A percentile compares a stretch with the other conserved stretches of the same genome.
These are phyloP conservation scores for Drosophila leontia DNA, from an alignment of 1,140 invertebrate genomes.

Conservation along the genomic window DNA sequence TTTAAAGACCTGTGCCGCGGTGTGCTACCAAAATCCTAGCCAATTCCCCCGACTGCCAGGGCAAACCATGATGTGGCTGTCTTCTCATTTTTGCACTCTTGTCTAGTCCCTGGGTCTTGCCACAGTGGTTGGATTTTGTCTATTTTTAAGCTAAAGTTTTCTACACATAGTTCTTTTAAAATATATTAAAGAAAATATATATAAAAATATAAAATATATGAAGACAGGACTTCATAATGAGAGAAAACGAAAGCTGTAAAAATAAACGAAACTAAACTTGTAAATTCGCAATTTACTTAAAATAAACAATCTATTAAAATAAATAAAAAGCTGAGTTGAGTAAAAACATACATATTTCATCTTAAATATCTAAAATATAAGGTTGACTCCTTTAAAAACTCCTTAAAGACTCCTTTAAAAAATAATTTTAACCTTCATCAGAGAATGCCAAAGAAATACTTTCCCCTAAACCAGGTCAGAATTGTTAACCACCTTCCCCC, in stretches of 20 bases:
- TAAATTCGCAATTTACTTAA: no score
- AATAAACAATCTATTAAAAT: no score
- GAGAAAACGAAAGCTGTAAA: no score
- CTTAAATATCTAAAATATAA: not conserved
- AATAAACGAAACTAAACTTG: no score
- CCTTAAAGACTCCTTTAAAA: not conserved
- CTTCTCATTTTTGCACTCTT: slow-evolving; percentile 40
- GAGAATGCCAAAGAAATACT: not conserved
- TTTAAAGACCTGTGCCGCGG: slow-evolving; percentile 21
- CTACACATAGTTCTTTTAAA: no score
- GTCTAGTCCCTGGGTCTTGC: slow-evolving; percentile 30
- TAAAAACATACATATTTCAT: no score
- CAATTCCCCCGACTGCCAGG: slow-evolving; percentile 70
- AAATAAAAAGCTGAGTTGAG: no score
- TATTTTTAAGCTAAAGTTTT: not conserved
- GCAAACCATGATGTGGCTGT: slow-evolving; percentile 52
- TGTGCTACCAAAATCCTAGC: slow-evolving; percentile 49
- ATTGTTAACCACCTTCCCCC: not conserved
- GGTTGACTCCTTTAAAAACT: not conserved
- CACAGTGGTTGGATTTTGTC: slow-evolving; percentile 25
- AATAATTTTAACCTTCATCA: not conserved
- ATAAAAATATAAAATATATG: no score
- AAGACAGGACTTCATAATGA: no score
- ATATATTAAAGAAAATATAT: no score
- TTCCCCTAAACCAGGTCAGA: not conserved